Base-by-base conservation (phyloP, 2,888 invertebrate genomes). In the Polydrusus cervinus region DNA sequence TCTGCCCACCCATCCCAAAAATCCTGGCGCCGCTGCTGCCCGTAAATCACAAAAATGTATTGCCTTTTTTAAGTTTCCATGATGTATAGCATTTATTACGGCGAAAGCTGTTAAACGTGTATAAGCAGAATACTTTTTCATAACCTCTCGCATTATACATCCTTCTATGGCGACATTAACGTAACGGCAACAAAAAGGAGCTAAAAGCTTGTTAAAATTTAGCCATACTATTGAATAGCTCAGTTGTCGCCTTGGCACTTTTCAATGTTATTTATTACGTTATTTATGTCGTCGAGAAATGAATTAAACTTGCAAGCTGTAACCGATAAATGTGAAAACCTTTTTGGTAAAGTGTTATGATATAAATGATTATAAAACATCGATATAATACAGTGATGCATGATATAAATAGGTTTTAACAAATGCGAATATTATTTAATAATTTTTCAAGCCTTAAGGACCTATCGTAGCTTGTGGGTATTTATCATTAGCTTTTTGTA, bases 231-330 rank as follows among this genome's bases (percentile, higher is more conserved):
- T 67, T 72, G 49, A 72, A 72, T 72, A 25, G 40, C 60, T 66
- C 43, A 43, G 60, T 49, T 49, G 60, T 11, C 60, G 72, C 66
- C 66, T 72, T 72, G 72, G 60, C 38, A 55, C 60, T 67, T 60
- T 66, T 47, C 72, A 67, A 67, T 51, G 72, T 67, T 72, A 72
- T 72, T 72, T 72, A 72, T 72, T 57, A 60, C 66, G 67, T 72
- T 72, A 72, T 72, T 72, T 72, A 72, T 72, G 40, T 67, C 60
- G 60, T 65, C 60, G 65, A 49, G 61, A 61, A 66, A 67, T 72
- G 72, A 72, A 72, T 72, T 67, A 72, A 66, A 72, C 66, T 72
- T 60, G 65, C 72, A 51, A 51, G 72, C 66, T 60, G 66, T 72
- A 72, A 60, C 66, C 72, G 72, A 72, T 72, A 60, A 18, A 60